phyloP scores from a whole-genome alignment of 2,888 invertebrate species.

The Cephus sareptanus region DNA sequence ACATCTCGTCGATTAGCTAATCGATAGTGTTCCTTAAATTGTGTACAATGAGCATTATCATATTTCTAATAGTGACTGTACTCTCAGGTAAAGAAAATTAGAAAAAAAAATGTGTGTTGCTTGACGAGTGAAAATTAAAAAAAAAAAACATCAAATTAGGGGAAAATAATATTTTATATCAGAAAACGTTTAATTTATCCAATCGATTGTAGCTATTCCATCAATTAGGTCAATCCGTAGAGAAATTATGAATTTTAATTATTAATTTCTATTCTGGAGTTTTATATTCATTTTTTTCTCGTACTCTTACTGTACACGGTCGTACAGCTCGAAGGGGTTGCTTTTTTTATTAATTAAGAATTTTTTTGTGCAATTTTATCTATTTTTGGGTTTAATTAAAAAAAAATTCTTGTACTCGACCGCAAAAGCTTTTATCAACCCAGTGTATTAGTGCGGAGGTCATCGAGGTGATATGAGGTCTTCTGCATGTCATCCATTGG shows the following conservation, averaged over 20 bases:
- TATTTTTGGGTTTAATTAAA: neutral
- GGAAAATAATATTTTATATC: neutral
- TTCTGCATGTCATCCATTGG: neutral
- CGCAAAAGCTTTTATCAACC: neutral
- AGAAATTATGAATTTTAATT: too few relatives aligned
- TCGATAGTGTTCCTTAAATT: neutral
- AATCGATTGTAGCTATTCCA: too few relatives aligned
- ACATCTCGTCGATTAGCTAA: conserved; percentile 30
- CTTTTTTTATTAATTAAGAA: neutral
- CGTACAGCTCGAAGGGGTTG: neutral
- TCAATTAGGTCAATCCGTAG: too few relatives aligned
- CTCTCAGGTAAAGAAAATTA: neutral
- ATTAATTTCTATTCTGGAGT: too few relatives aligned
- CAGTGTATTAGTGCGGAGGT: neutral
- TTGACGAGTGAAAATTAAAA: too few relatives aligned
- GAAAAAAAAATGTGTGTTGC: too few relatives aligned
- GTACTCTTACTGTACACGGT: neutral
- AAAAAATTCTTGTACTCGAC: neutral
- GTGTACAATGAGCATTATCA: neutral
- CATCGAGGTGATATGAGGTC: neutral
- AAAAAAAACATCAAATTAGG: neutral
- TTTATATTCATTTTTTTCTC: neutral
- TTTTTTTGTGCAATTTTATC: neutral
- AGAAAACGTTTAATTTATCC: too few relatives aligned
- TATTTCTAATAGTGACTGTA: neutral